Evolutionary conservation across 1,140 invertebrate genomes (phyloP).

Genomic region (Octopus bimaculoides): DNA sequence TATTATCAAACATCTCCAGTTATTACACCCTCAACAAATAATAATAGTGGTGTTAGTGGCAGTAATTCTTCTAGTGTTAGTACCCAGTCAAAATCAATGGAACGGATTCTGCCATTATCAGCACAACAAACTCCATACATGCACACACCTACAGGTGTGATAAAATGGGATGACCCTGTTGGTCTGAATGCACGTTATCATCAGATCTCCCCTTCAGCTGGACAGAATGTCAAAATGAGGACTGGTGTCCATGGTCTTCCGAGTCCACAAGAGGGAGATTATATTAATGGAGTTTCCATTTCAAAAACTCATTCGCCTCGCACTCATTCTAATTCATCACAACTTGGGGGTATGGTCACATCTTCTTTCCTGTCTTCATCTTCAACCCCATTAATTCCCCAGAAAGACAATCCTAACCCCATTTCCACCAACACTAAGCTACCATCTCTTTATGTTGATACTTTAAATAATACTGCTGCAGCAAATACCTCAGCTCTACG

Average conservation of each 20-base stretch:
- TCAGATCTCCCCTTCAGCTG: background rate
- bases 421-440: no score
- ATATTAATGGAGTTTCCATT: background rate
- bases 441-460: no score
- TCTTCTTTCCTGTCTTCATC: background rate
- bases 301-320: slow-evolving; percentile 3
- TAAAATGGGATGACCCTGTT: slow-evolving; percentile 5
- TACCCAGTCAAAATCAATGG: background rate
- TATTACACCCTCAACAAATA: background rate
- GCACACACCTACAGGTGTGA: background rate
- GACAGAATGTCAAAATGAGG: background rate
- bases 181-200: background rate
- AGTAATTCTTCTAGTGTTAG: background rate
- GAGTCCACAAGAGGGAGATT: background rate
- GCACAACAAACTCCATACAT: background rate
- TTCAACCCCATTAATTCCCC: background rate
- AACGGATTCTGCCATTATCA: background rate
- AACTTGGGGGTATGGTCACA: background rate
- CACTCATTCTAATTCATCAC: slow-evolving; percentile 9
- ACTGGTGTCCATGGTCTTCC: background rate
- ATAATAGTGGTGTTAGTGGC: background rate
- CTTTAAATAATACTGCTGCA: no score
- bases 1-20: background rate
- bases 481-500: no score
- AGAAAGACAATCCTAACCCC: background rate